Conservation (phyloP, 2,888 invertebrate species). For the Dascillus cervinus region DNA sequence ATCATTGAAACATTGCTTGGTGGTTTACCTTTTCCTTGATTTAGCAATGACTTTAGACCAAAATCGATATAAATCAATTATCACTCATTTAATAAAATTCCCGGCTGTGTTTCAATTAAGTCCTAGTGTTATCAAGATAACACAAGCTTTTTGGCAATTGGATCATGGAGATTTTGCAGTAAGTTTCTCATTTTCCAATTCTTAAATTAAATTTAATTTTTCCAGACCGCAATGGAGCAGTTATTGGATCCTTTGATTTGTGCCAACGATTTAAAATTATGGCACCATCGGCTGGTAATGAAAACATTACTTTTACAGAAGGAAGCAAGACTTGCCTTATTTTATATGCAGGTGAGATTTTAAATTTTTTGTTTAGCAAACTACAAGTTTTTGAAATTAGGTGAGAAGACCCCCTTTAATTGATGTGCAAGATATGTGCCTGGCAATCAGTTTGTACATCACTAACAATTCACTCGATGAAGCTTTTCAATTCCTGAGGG, state of each 20-base stretch:
- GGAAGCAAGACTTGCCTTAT: constrained; percentile 61
- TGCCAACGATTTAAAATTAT: constrained; percentile 50
- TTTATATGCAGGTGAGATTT: constrained; percentile 53
- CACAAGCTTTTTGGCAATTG: constrained; percentile 83
- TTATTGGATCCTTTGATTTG: constrained; percentile 56
- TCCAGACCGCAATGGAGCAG: constrained; percentile 57
- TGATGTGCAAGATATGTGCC: constrained; percentile 44
- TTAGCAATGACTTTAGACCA: constrained; percentile 64
- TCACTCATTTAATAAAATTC: constrained; percentile 69
- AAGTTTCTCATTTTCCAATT: constrained; percentile 27
- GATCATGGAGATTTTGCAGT: constrained; percentile 81
- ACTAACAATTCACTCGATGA: constrained; percentile 57
- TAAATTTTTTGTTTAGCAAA: constrained; percentile 41
- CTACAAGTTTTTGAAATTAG: too few species aligned
- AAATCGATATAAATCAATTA: constrained; percentile 52
- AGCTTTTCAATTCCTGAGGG: constrained; percentile 57
- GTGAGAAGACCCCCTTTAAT: constrained; percentile 35
- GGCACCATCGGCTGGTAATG: constrained; percentile 67
- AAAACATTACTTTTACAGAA: constrained; percentile 59
- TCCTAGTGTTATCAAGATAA: constrained; percentile 65
- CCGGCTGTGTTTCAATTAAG: constrained; percentile 72
- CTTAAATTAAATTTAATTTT: constrained; percentile 12
- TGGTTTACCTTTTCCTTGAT: constrained; percentile 76
- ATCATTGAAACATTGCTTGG: constrained; percentile 67
- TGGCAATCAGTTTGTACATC: constrained; percentile 53